A percentile compares a stretch with the other conserved stretches of the same genome.
Evolutionary conservation across 2,797 vertebrate genomes (phyloP).

Genomic region (Pampus argenteus): DNA sequence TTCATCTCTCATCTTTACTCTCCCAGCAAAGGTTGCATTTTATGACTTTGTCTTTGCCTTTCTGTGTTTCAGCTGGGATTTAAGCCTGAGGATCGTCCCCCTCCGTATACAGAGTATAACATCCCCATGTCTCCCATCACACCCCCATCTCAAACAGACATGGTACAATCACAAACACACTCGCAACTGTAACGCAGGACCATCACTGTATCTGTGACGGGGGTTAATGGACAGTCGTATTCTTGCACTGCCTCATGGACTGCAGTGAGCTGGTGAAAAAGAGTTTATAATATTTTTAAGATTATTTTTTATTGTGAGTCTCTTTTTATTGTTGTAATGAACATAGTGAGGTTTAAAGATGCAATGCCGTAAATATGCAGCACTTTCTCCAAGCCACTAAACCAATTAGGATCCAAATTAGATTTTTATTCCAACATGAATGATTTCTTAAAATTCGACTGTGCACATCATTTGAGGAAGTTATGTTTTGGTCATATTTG

Average conservation of each 20-base stretch:
- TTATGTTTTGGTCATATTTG: not conserved
- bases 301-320: conserved; percentile 15
- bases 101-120: conserved; percentile 67
- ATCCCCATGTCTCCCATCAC: conserved; percentile 39
- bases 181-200: conserved; percentile 24
- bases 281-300: conserved; percentile 21
- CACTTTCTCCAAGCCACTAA: not conserved
- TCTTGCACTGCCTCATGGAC: conserved; percentile 32
- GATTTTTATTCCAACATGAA: conserved; percentile 1
- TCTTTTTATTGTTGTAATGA: conserved; percentile 10
- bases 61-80: conserved; percentile 66
- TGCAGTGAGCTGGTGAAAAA: conserved; percentile 3
- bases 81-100: conserved; percentile 75
- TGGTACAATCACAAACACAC: conserved; percentile 21
- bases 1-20: not conserved
- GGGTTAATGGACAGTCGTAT: conserved; percentile 29
- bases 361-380: not conserved
- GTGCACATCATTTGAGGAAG: not conserved
- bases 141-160: conserved; percentile 29
- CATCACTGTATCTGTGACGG: not conserved
- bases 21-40: not conserved
- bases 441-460: not conserved
- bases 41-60: not conserved
- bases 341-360: not conserved
- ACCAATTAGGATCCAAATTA: conserved; percentile 7